Conservation (phyloP, 2,113 vertebrate genomes). For the Pomatostomus ruficeps region DNA sequence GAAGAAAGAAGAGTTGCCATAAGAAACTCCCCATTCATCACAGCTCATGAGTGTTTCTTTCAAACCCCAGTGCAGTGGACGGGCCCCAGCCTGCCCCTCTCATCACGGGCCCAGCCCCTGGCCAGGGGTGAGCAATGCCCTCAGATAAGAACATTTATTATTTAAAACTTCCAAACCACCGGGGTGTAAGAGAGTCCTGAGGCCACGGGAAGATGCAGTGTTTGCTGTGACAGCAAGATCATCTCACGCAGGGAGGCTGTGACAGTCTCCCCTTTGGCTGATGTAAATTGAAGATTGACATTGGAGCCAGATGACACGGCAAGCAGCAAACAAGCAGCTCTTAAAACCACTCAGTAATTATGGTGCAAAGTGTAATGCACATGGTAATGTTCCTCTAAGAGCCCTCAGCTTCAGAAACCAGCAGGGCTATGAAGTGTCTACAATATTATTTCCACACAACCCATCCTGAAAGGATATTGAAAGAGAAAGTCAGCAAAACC, state of each 20-base stretch:
- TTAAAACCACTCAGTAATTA: not conserved
- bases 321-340: not conserved
- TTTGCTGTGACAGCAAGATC: not conserved
- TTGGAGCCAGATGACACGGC: not conserved
- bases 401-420: not conserved
- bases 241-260: not conserved
- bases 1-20: not conserved
- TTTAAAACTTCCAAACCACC: not conserved
- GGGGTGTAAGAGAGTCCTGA: not conserved
- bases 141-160: not conserved
- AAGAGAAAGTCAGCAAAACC: not conserved
- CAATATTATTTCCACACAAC: not conserved
- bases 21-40: slow-evolving; percentile 14
- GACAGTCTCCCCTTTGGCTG: not conserved
- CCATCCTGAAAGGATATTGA: not conserved
- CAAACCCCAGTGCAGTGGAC: not conserved
- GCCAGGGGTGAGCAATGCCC: not conserved
- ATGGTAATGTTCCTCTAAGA: not conserved
- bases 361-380: not conserved
- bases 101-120: not conserved
- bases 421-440: not conserved
- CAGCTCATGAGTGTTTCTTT: not conserved
- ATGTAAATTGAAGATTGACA: not conserved
- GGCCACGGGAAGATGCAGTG: not conserved
- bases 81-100: not conserved